phyloP scores from a whole-genome alignment of 2,113 vertebrate species.

The Thomomys bottae region DNA sequence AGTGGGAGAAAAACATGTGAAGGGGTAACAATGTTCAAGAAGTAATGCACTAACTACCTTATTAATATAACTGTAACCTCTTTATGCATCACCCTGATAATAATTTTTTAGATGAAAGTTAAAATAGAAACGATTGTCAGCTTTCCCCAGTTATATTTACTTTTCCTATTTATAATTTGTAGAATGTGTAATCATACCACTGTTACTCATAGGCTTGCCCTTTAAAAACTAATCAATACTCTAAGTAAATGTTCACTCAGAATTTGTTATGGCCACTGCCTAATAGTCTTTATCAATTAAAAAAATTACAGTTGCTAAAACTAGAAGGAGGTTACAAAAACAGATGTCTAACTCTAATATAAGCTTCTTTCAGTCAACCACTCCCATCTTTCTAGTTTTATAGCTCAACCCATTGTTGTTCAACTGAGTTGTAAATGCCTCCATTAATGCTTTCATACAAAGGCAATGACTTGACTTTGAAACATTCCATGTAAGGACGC shows the following conservation, averaged over 20 bases:
- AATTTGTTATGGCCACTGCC: not conserved
- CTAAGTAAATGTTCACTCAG: not conserved
- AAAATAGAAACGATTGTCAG: not conserved
- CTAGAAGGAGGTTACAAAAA: conserved; percentile 19
- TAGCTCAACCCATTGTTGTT: not conserved
- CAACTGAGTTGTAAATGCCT: conserved; percentile 84
- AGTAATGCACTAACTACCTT: too few relatives aligned
- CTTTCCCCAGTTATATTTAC: not conserved
- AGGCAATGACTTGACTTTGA: conserved; percentile 67
- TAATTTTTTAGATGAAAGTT: too few relatives aligned
- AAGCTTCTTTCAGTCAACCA: not conserved
- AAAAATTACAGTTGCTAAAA: conserved; percentile 14
- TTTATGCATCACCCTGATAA: too few relatives aligned
- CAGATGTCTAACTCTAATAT: conserved; percentile 1
- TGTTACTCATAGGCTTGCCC: not conserved
- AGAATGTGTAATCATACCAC: not conserved
- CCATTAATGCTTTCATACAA: conserved; percentile 86
- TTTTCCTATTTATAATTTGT: conserved; percentile 2
- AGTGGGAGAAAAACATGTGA: too few relatives aligned
- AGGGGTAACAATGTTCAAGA: too few relatives aligned
- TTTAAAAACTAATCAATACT: not conserved
- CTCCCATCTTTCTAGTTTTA: not conserved
- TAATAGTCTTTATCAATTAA: not conserved
- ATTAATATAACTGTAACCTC: too few relatives aligned
- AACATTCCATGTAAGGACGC: conserved; percentile 49